Evolutionary conservation across 2,113 vertebrate genomes (phyloP).

Genomic region (Menidia beryllina): DNA sequence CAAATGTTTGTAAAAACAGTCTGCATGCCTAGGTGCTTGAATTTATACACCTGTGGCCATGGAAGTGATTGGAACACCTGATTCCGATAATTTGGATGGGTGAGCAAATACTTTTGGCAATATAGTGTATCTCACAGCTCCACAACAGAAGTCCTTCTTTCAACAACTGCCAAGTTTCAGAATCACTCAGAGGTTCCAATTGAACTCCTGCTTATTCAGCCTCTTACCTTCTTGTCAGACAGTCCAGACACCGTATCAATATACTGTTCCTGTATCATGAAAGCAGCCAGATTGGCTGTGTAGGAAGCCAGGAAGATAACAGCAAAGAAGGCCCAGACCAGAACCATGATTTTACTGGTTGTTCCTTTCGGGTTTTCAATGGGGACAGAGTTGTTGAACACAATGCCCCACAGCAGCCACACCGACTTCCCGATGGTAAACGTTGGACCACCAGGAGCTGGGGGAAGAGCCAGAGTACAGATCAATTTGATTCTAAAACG

Average conservation of each 20-base stretch:
- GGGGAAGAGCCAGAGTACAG: not conserved
- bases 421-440: slow-evolving; percentile 98
- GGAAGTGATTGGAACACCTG: too few relatives aligned
- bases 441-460: slow-evolving; percentile 91
- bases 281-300: slow-evolving; percentile 96
- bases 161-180: not conserved
- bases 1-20: too few relatives aligned
- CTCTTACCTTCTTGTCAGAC: slow-evolving; percentile 95
- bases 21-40: too few relatives aligned
- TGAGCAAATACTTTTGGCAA: too few relatives aligned
- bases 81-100: too few relatives aligned
- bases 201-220: slow-evolving; percentile 14
- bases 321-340: slow-evolving; percentile 98
- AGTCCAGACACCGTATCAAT: slow-evolving; percentile 97
- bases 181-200: slow-evolving; percentile 3
- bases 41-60: too few relatives aligned
- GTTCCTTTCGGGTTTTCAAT: slow-evolving; percentile 98
- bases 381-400: slow-evolving; percentile 99
- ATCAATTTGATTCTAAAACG: not conserved
- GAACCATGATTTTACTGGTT: slow-evolving; percentile 99
- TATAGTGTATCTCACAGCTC: slow-evolving; percentile 20
- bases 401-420: slow-evolving; percentile 97
- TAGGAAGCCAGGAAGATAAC: slow-evolving; percentile 99
- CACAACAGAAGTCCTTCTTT: slow-evolving; percentile 24
- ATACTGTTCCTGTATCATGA: slow-evolving; percentile 99